Conservation (phyloP, 2,797 vertebrate genomes). For the Schizopygopsis pylzovi region DNA sequence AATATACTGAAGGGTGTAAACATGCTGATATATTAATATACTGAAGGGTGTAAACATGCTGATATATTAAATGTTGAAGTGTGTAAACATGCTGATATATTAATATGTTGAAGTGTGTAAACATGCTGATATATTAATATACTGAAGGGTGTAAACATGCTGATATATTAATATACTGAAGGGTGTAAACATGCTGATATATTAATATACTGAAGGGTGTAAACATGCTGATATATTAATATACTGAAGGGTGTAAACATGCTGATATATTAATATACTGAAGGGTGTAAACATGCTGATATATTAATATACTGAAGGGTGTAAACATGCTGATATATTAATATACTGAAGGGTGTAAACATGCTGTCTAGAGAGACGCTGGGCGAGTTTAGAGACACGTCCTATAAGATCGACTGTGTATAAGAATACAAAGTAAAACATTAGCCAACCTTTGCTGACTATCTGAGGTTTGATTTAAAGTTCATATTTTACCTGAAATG, state of each 20-base stretch:
- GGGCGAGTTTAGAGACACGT: background rate
- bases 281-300: background rate
- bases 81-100: background rate
- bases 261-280: background rate
- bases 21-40: background rate
- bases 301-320: too few relatives aligned
- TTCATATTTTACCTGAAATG: constrained; percentile 78
- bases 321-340: background rate
- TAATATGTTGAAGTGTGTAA: background rate
- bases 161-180: too few relatives aligned
- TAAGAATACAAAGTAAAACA: background rate
- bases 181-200: background rate
- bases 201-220: background rate
- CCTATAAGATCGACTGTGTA: too few relatives aligned
- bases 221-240: background rate
- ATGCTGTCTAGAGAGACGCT: background rate
- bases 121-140: background rate
- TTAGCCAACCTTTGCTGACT: background rate
- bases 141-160: background rate
- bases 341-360: background rate
- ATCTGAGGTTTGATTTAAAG: background rate
- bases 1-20: background rate
- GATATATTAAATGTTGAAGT: too few relatives aligned
- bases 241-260: background rate
- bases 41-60: background rate